Evolutionary conservation across 2,797 vertebrate genomes (phyloP).

Genomic region (Xenentodon cancila): DNA sequence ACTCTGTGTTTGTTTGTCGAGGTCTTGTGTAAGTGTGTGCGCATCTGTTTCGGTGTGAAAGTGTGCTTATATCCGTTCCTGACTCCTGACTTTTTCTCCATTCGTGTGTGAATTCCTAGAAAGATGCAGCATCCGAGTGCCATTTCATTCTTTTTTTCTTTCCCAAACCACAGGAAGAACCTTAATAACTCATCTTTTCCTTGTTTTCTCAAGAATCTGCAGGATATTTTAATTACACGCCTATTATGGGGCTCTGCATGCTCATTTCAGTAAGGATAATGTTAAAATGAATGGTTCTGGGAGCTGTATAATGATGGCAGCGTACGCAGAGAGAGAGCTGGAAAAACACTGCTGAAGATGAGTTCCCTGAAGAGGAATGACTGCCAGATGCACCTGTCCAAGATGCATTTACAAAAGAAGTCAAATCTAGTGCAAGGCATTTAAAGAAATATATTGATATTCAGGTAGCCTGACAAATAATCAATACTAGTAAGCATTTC

Average conservation of each 20-base stretch:
- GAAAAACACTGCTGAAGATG: conserved; percentile 34
- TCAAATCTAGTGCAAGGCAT: conserved; percentile 20
- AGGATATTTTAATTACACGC: conserved; percentile 75
- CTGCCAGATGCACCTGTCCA: conserved; percentile 37
- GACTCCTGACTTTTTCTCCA: conserved; percentile 6
- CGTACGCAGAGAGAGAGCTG: conserved; percentile 29
- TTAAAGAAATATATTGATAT: conserved; percentile 13
- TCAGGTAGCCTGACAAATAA: conserved; percentile 23
- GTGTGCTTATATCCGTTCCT: conserved; percentile 18
- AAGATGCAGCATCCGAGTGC: conserved; percentile 46
- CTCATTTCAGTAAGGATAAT: conserved; percentile 56
- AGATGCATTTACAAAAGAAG: conserved; percentile 20
- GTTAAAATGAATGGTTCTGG: conserved; percentile 60
- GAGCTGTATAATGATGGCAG: conserved; percentile 52
- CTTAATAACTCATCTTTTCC: conserved; percentile 50
- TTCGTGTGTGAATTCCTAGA: conserved; percentile 14
- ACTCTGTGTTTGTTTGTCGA: conserved; percentile 44
- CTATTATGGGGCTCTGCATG: conserved; percentile 52
- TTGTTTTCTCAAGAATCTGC: conserved; percentile 47
- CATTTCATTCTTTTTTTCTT: conserved; percentile 27
- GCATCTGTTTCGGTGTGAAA: conserved; percentile 1
- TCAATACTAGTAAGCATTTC: conserved; percentile 26
- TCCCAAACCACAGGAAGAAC: conserved; percentile 56
- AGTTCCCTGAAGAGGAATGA: conserved; percentile 35
- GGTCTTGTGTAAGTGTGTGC: conserved; percentile 30